Evolutionary conservation across 2,888 invertebrate genomes (phyloP).

Genomic region (Dasypolia templi): DNA sequence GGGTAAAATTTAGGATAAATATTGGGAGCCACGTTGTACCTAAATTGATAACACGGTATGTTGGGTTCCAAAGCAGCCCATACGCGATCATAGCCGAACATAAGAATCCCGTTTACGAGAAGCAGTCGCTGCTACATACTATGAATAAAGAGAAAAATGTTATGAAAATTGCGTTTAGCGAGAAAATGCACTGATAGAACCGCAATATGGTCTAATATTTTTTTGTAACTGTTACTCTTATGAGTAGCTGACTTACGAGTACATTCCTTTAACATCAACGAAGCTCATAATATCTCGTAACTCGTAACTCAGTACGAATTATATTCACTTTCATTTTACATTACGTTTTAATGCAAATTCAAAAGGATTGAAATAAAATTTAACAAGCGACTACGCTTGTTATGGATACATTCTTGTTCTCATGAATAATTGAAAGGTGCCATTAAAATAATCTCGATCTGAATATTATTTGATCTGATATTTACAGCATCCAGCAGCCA

Average conservation of each 20-base stretch:
- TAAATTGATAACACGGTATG: conserved; percentile 7
- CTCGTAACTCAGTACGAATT: conserved; percentile 30
- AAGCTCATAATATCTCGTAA: conserved; percentile 28
- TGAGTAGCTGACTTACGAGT: background rate
- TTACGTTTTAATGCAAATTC: conserved; percentile 50
- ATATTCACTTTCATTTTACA: conserved; percentile 57
- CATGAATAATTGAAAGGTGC: conserved; percentile 57
- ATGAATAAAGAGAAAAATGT: conserved; percentile 5
- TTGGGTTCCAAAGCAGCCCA: conserved; percentile 3
- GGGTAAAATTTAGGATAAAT: background rate
- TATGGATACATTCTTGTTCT: conserved; percentile 47
- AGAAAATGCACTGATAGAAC: background rate
- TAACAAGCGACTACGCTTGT: conserved; percentile 48
- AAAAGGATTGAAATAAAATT: conserved; percentile 40
- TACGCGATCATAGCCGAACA: background rate
- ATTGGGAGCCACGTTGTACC: background rate
- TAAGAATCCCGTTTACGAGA: background rate
- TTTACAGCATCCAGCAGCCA: conserved; percentile 15
- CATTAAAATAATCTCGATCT: conserved; percentile 51
- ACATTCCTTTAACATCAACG: conserved; percentile 10
- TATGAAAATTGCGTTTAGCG: conserved; percentile 13
- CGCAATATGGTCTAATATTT: conserved; percentile 1
- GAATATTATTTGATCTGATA: conserved; percentile 42
- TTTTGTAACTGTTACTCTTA: background rate
- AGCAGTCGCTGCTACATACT: background rate